These are phyloP conservation scores for Fissipunctia ypsillon DNA, from an alignment of 2,888 invertebrate genomes.

Conservation along the genomic window DNA sequence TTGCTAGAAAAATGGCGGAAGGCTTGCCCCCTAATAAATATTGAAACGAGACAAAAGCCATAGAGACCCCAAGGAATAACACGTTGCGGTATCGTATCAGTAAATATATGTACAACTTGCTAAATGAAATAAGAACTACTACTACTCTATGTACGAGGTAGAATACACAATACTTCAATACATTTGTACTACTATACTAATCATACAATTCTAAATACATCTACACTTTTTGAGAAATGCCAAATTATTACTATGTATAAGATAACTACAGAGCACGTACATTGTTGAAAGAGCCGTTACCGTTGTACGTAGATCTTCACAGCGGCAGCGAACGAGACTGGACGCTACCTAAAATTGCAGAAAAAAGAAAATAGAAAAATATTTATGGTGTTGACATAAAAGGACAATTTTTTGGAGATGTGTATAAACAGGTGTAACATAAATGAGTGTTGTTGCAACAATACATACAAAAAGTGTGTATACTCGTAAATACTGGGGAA, in stretches of 20 bases:
- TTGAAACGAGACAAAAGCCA: background rate
- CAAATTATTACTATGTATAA: constrained; percentile 48
- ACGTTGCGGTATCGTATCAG: background rate
- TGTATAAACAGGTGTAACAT: constrained; percentile 1
- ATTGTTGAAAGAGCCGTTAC: constrained; percentile 35
- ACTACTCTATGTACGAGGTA: constrained; percentile 62
- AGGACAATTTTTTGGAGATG: background rate
- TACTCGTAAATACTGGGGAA: too few relatives aligned
- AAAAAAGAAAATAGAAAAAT: background rate
- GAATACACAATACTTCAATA: constrained; percentile 65
- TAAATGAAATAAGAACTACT: constrained; percentile 41
- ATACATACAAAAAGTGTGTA: background rate
- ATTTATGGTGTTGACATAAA: background rate
- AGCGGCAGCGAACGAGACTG: constrained; percentile 12
- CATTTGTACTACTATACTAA: constrained; percentile 60
- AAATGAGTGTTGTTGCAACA: background rate
- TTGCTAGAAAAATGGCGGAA: constrained; percentile 2
- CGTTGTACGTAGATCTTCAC: constrained; percentile 30
- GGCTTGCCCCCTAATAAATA: background rate
- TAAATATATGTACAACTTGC: constrained; percentile 39
- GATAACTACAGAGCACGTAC: constrained; percentile 44
- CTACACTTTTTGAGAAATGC: constrained; percentile 66
- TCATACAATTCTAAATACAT: constrained; percentile 40
- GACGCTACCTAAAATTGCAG: constrained; percentile 56
- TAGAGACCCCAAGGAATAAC: background rate